Evolutionary conservation across 2,113 vertebrate species (phyloP).

Genomic region (Camelus dromedarius): DNA sequence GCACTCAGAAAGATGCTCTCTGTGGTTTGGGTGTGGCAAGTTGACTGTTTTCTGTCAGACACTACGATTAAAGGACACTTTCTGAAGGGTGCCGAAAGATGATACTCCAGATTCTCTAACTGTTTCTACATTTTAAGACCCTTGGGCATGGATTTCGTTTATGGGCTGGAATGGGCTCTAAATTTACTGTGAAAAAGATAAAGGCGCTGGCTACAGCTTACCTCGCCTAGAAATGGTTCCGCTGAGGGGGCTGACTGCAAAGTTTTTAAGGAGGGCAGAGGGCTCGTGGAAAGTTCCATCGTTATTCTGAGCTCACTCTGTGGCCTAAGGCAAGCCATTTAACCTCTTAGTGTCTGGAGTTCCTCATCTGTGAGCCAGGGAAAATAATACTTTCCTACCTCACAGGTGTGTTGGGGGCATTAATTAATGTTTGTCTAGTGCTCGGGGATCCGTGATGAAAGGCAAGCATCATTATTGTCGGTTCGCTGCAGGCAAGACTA

Average conservation of each 20-base stretch:
- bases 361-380: conserved; percentile 75
- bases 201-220: neutral
- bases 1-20: neutral
- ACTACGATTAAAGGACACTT: neutral
- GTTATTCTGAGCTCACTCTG: conserved; percentile 52
- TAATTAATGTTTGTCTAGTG: conserved; percentile 83
- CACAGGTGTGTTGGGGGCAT: conserved; percentile 82
- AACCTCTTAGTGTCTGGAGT: conserved; percentile 82
- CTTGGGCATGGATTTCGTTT: neutral
- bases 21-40: neutral
- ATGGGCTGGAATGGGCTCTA: neutral
- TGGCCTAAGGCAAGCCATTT: conserved; percentile 77
- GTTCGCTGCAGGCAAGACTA: conserved; percentile 81
- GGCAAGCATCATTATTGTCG: conserved; percentile 68
- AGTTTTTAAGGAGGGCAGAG: neutral
- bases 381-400: conserved; percentile 80
- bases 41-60: neutral
- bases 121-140: neutral
- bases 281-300: conserved; percentile 64
- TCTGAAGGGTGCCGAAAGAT: neutral
- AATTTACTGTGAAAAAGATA: neutral
- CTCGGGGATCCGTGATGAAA: conserved; percentile 79
- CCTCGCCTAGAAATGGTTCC: neutral
- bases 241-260: neutral
- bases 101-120: neutral